Evolutionary conservation across 2,797 vertebrate species (phyloP).

Genomic region (Sorex maritimensis): DNA sequence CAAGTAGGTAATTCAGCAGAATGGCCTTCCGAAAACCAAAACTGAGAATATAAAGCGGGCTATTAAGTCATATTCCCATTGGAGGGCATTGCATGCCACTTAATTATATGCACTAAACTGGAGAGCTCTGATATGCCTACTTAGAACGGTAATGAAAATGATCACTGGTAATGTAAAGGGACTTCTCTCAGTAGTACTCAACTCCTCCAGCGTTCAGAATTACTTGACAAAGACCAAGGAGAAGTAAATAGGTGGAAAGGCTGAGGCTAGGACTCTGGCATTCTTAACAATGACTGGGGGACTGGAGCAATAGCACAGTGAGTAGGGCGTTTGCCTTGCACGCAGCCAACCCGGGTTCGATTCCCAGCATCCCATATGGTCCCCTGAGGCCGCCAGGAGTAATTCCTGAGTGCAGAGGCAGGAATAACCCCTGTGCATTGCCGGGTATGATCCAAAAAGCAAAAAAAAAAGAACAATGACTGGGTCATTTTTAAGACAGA

Average conservation of each 20-base stretch:
- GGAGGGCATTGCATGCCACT: not conserved
- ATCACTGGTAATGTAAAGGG: not conserved
- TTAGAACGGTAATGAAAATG: not conserved
- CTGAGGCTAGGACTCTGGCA: not conserved
- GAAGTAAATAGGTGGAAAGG: not conserved
- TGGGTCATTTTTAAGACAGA: conserved; percentile 13
- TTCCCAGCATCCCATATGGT: no score
- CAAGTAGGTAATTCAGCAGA: conserved; percentile 26
- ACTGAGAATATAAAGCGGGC: not conserved
- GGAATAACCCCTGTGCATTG: no score
- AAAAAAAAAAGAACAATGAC: not conserved
- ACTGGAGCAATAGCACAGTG: no score
- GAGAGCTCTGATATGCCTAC: not conserved
- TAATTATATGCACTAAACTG: not conserved
- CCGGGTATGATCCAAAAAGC: no score
- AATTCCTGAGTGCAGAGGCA: no score
- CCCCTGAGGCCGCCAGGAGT: no score
- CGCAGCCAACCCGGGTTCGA: no score
- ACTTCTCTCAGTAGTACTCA: not conserved
- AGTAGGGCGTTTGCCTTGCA: no score
- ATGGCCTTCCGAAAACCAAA: conserved; percentile 4
- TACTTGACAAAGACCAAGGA: not conserved
- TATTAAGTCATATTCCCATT: not conserved
- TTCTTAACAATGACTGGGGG: not conserved
- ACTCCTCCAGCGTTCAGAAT: not conserved